These are phyloP conservation scores for Lasioglossum leucozonium DNA, from an alignment of 2,888 invertebrate genomes.

Conservation along the genomic window DNA sequence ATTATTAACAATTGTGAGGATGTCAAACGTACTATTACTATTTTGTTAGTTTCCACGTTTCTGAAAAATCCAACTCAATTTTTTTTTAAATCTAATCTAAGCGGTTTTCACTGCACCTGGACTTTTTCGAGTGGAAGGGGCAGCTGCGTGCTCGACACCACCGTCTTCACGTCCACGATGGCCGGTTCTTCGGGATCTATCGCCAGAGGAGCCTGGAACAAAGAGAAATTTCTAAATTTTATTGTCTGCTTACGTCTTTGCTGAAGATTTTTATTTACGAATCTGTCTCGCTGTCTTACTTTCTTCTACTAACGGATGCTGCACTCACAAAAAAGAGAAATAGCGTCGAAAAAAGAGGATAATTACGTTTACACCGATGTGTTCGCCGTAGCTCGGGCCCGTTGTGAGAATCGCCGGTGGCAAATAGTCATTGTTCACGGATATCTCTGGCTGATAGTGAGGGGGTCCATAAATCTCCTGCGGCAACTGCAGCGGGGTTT, in stretches of 20 bases:
- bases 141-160: conserved; percentile 38
- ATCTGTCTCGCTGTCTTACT: no score
- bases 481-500: conserved; percentile 36
- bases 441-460: conserved; percentile 57
- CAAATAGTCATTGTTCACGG: conserved; percentile 41
- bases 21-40: background rate
- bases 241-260: background rate
- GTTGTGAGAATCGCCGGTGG: conserved; percentile 12
- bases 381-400: conserved; percentile 41
- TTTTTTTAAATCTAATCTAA: background rate
- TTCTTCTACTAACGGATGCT: no score
- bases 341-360: background rate
- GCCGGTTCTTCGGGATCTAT: background rate
- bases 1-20: background rate
- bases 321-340: no score
- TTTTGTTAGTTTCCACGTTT: background rate
- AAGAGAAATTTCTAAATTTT: background rate
- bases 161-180: conserved; percentile 24
- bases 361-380: conserved; percentile 44
- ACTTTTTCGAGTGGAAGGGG: conserved; percentile 38
- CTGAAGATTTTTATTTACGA: no score
- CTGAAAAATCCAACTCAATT: background rate
- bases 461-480: conserved; percentile 72
- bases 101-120: background rate
- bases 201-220: background rate